Base-by-base conservation (phyloP, 2,888 invertebrate species). In the Mystacides longicornis region DNA sequence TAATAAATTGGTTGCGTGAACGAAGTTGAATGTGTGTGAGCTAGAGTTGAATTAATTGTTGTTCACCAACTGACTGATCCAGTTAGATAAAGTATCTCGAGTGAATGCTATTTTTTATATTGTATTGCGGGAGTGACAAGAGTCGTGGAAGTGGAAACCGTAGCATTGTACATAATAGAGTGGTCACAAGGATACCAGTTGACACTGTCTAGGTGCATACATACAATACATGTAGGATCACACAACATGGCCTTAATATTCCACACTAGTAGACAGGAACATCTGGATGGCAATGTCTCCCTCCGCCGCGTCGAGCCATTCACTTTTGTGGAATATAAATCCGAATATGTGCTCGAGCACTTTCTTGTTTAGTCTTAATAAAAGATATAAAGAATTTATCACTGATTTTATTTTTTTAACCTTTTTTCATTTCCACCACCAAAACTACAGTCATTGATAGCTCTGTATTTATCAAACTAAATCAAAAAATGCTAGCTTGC, bases 201-300 rank as follows among this genome's bases (percentile, higher is more conserved):
- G 51, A 49, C 55, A 54, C 51, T 51, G 45, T 54, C 58, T 45
- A 55, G 33, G 54, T 60, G 51, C 52, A n/a, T n/a, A n/a, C n/a
- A n/a, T n/a, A n/a, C n/a, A 60, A 58, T 58, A 52, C 52, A 54
- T 52, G 58, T 62, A 60, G 58, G 55, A 58, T 54, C 57, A 61
- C 61, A 61, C 58, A 62, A 58, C 58, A 62, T 62, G 62, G 62
- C 62, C 62, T 62, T 62, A 61, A 61, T 58, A 51, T 54, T 54
- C 54, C 54, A 56, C 56, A 55, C 37, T 50, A 51, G 53, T 27
- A 54, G 16, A 49, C 23, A 18, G 46, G 18, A 4, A 9, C 14
- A 14, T 48, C 23, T 20, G 52, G 56, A 23, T 18, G 22, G 48
- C n/a, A 7, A 21, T 46, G 46, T 21, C 21, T 9, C 43, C 4